phyloP scores from a whole-genome alignment of 2,113 vertebrate species.

The Gymnocephalus cernua region DNA sequence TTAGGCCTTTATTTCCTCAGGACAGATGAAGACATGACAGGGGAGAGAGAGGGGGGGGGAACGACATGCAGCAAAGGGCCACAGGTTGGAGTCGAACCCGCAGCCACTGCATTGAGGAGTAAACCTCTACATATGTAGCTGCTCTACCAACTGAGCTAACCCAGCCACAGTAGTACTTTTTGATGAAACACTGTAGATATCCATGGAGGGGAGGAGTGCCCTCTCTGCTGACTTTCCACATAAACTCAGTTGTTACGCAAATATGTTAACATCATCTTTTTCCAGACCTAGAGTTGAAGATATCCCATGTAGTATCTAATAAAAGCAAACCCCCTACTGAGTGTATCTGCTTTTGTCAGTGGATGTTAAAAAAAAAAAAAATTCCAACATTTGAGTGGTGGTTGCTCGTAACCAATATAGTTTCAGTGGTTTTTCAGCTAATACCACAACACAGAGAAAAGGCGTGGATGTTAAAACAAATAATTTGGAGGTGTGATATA shows the following conservation, averaged over 20 bases:
- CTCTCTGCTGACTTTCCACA: background rate
- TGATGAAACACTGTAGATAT: background rate
- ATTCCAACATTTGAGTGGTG: constrained; percentile 43
- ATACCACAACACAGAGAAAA: constrained; percentile 61
- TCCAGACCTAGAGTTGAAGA: background rate
- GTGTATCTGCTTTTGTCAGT: background rate
- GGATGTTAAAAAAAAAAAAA: background rate
- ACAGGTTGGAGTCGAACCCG: too few relatives aligned
- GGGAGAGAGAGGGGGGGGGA: too few relatives aligned
- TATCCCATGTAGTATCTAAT: background rate
- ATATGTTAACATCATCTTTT: background rate
- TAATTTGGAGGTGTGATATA: background rate
- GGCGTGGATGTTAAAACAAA: background rate
- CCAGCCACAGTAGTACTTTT: too few relatives aligned
- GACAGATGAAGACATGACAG: too few relatives aligned
- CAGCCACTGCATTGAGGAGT: too few relatives aligned
- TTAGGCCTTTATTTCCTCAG: too few relatives aligned
- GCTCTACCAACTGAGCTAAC: too few relatives aligned
- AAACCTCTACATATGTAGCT: too few relatives aligned
- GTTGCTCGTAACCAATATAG: constrained; percentile 46
- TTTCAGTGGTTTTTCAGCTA: constrained; percentile 78
- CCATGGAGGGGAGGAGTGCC: background rate
- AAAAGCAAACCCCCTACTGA: background rate
- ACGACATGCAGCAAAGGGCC: too few relatives aligned
- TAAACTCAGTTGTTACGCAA: background rate